Conservation (phyloP, 2,888 invertebrate species). For the Eretmocerus hayati region DNA sequence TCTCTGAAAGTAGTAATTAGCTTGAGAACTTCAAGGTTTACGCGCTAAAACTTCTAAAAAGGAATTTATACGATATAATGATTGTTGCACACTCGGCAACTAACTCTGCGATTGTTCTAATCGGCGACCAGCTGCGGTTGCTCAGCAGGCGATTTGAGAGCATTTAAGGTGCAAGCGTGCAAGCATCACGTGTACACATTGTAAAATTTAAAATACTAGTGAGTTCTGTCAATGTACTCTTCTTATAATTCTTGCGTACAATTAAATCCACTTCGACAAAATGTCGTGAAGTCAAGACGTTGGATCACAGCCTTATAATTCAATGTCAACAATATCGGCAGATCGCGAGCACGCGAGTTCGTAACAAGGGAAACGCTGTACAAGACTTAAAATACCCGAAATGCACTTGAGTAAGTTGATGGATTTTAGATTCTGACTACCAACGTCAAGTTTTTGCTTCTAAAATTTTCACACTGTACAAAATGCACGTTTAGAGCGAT, state of each 20-base stretch:
- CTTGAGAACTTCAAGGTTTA: no score
- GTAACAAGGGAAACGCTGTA: slow-evolving; percentile 16
- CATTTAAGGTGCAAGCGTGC: slow-evolving; percentile 3
- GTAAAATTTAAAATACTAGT: slow-evolving; percentile 17
- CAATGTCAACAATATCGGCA: slow-evolving; percentile 23
- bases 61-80: no score
- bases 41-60: no score
- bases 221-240: slow-evolving; percentile 7
- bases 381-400: slow-evolving; percentile 13
- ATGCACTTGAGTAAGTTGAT: slow-evolving; percentile 12
- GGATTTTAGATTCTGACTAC: no score
- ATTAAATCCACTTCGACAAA: slow-evolving; percentile 17
- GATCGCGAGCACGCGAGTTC: slow-evolving; percentile 15
- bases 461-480: no score
- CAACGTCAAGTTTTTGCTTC: no score
- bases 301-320: slow-evolving; percentile 24
- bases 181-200: not conserved
- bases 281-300: slow-evolving; percentile 19
- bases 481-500: no score
- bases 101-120: no score
- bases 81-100: no score
- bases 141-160: slow-evolving; percentile 11
- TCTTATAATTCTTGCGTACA: slow-evolving; percentile 16
- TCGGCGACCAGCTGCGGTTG: slow-evolving; percentile 5
- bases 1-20: no score